Percentiles rank a stretch among this genome's conserved stretches.
Conservation (phyloP, 1,140 invertebrate species). For the Ylistrum balloti region DNA sequence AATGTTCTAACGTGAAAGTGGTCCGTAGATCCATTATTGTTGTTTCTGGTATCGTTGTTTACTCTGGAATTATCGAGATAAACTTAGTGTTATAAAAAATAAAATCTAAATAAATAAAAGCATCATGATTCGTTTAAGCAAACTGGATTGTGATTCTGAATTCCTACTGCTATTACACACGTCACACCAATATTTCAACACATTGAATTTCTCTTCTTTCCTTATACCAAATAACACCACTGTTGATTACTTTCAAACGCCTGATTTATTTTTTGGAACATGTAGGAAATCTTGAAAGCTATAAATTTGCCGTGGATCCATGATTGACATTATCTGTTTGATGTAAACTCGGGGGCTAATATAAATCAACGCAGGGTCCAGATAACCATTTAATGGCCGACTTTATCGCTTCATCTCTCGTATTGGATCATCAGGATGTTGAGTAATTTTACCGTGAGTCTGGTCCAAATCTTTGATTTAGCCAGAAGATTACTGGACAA, state of each 20-base stretch:
- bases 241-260: background rate
- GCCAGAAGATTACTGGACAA: background rate
- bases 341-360: constrained; percentile 29
- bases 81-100: no score
- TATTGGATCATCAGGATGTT: background rate
- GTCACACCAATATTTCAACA: no score
- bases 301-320: background rate
- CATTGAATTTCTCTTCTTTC: background rate
- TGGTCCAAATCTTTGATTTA: constrained; percentile 39
- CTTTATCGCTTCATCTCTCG: background rate
- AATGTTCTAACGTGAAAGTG: no score
- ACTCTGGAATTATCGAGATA: no score
- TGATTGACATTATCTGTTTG: constrained; percentile 39
- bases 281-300: constrained; percentile 15
- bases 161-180: no score
- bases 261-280: constrained; percentile 1
- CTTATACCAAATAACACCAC: background rate
- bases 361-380: constrained; percentile 24
- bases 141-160: no score
- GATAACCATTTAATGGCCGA: constrained; percentile 25
- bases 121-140: no score
- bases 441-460: constrained; percentile 32
- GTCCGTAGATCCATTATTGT: no score
- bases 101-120: no score
- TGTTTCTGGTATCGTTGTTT: no score